Base-by-base conservation (phyloP, 2,113 vertebrate genomes). In the Microtus oregoni region DNA sequence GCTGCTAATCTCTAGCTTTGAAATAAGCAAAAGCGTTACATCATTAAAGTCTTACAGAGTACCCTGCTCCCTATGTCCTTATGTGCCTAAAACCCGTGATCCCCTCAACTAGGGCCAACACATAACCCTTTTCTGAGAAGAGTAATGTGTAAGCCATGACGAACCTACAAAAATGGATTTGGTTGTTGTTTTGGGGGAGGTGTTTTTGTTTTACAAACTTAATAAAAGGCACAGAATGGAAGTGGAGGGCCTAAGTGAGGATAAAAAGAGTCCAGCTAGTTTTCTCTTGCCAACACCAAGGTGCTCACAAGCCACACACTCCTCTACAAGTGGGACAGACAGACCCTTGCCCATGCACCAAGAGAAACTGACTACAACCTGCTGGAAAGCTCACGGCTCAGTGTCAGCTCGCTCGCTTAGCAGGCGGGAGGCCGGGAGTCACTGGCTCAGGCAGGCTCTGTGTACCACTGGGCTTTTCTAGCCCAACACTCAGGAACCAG, bases 111-210 rank as follows among this genome's bases (percentile, higher is more conserved):
- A 75, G 58, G 24, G 17, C 17, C 52, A 86, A 68, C 61, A 86
- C 61, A 95, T 44, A 75, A 82, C 67, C 35, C 90, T 70, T 88
- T 91, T 87, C 89, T 44, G 26, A 94, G n/a, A 88, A 76, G 7
- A 32, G 50, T 92, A 94, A 91, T 79, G 94, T 96, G 86, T 30
- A 85, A 78, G 44, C 26, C 76, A n/a, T 3, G 65, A 52, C 14
- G 58, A 93, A 90, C 55, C 41, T 61, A 78, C 96, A 72, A 79
- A 78, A 89, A 85, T 17, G 9, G 35, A 72, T 72, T 72, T n/a
- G 35, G 35, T 9, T n/a, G 32, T 72, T 70, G 68, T 35, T 19
- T 30, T 67, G 17, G 38, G 35, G 55, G 6, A 58, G 55, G 5
- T 58, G 38, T n/a, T 13, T 24, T 9, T 2, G 26, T 14, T 44